Percentiles rank a stretch among this genome's conserved stretches.
Evolutionary conservation across 2,888 invertebrate species (phyloP).

Genomic region (Creontiades dilutus): DNA sequence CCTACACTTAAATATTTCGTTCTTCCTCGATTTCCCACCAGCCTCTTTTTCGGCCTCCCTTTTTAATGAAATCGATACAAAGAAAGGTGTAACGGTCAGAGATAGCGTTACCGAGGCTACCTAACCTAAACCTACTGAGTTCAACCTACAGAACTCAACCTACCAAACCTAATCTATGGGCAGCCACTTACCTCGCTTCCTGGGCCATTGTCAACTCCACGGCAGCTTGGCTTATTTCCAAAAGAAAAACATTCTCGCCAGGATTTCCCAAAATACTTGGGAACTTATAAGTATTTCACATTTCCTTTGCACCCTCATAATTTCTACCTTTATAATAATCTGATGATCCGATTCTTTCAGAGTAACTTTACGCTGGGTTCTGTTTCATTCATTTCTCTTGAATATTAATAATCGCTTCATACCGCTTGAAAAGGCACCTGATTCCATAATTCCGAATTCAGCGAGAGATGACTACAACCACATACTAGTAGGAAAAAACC

Average conservation of each 20-base stretch:
- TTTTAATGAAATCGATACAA: conserved; percentile 70
- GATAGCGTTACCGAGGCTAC: conserved; percentile 35
- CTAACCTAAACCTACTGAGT: neutral
- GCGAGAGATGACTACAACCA: too few relatives aligned
- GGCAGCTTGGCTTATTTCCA: conserved; percentile 4
- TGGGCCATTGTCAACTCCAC: neutral
- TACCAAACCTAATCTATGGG: neutral
- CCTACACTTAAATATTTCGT: conserved; percentile 71
- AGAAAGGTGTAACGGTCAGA: conserved; percentile 67
- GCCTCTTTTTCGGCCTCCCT: conserved; percentile 58
- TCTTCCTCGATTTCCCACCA: conserved; percentile 70
- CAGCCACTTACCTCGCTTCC: conserved; percentile 15
- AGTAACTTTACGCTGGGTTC: too few relatives aligned
- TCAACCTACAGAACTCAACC: neutral
- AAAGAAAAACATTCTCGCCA: conserved; percentile 17
- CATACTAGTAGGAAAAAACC: too few relatives aligned
- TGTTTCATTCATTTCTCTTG: too few relatives aligned
- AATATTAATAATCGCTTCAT: too few relatives aligned
- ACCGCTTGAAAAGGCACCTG: too few relatives aligned
- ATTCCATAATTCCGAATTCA: too few relatives aligned
- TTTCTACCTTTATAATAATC: too few relatives aligned
- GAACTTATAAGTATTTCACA: neutral
- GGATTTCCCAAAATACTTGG: conserved; percentile 7
- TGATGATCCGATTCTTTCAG: too few relatives aligned
- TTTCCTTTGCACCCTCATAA: neutral